phyloP scores from a whole-genome alignment of 2,113 vertebrate genomes.

The Python bivittatus region DNA sequence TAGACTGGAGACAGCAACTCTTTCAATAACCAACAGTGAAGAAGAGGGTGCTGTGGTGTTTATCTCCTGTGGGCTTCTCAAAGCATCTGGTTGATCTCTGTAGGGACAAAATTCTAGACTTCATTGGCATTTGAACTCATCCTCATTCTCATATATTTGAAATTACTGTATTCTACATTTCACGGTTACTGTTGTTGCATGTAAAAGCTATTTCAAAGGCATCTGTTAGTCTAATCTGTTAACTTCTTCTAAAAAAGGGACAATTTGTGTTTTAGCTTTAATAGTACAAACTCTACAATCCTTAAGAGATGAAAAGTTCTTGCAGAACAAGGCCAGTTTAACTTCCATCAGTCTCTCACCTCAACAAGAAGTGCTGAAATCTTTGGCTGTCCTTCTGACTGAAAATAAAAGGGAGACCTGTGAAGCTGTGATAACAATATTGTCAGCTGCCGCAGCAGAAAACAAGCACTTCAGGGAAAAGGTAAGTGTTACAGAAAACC shows the following conservation, averaged over 20 bases:
- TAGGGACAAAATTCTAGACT: too few relatives aligned
- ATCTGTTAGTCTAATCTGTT: not conserved
- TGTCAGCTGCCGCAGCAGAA: constrained; percentile 79
- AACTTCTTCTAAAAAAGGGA: not conserved
- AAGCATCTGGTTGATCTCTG: too few relatives aligned
- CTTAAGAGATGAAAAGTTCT: constrained; percentile 71
- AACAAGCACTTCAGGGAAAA: constrained; percentile 85
- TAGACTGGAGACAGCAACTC: too few relatives aligned
- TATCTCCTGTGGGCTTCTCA: too few relatives aligned
- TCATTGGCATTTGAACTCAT: too few relatives aligned
- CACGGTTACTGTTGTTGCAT: not conserved
- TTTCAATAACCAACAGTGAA: too few relatives aligned
- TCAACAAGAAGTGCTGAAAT: constrained; percentile 78
- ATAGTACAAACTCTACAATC: constrained; percentile 79
- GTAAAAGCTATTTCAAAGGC: not conserved
- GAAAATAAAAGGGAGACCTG: constrained; percentile 78
- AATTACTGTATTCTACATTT: not conserved
- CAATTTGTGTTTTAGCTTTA: constrained; percentile 68
- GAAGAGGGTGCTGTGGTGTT: too few relatives aligned
- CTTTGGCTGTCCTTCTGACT: constrained; percentile 84
- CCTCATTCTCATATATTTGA: not conserved
- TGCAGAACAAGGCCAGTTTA: constrained; percentile 77
- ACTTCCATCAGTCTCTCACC: constrained; percentile 77
- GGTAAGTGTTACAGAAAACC: constrained; percentile 69
- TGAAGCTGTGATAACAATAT: constrained; percentile 78